Evolutionary conservation across 2,888 invertebrate genomes (phyloP).

Genomic region (Myopa testacea): DNA sequence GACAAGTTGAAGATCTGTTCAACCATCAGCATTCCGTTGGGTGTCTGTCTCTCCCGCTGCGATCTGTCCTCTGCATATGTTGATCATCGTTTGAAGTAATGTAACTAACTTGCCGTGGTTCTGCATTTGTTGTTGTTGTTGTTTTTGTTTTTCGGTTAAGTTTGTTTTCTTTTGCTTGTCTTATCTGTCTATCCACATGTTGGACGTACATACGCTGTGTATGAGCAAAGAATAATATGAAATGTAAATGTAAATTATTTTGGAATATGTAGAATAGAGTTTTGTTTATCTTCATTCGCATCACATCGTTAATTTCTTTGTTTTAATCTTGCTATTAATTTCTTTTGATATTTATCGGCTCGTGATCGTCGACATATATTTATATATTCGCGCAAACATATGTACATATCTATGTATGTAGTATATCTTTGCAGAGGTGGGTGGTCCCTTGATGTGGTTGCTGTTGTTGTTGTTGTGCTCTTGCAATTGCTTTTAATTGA

Average conservation of each 20-base stretch:
- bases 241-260: slow-evolving; percentile 16
- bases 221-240: neutral
- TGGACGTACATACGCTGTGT: no score
- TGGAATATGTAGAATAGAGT: neutral
- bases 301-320: neutral
- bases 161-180: neutral
- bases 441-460: neutral
- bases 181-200: neutral
- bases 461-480: slow-evolving; percentile 3
- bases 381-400: neutral
- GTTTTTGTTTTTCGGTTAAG: neutral
- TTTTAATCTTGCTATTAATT: neutral
- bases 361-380: neutral
- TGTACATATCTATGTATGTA: neutral
- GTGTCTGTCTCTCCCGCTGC: neutral
- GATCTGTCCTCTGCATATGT: slow-evolving; percentile 5
- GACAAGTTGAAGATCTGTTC: neutral
- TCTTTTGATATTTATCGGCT: slow-evolving; percentile 10
- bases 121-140: no score
- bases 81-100: slow-evolving; percentile 10
- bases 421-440: neutral
- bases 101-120: no score
- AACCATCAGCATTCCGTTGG: no score
- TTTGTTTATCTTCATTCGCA: neutral
- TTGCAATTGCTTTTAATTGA: slow-evolving; percentile 36